Conservation (phyloP, 2,888 invertebrate genomes). For the Oeneis ivallda region DNA sequence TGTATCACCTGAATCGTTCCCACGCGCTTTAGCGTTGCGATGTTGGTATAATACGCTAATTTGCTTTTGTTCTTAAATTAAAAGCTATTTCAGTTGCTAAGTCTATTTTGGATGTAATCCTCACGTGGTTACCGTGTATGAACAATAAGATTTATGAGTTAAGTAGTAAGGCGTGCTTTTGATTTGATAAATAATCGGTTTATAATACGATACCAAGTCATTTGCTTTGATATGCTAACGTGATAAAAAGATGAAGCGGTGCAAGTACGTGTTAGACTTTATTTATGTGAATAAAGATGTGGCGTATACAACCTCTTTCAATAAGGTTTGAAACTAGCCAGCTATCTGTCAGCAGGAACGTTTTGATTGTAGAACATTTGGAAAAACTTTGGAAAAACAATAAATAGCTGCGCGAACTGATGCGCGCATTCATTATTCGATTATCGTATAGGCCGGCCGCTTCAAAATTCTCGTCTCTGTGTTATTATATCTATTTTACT, state of each 20-base stretch:
- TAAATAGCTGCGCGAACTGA: too few relatives aligned
- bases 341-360: too few relatives aligned
- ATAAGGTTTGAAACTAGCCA: too few relatives aligned
- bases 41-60: constrained; percentile 57
- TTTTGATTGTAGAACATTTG: too few relatives aligned
- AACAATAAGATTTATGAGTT: constrained; percentile 34
- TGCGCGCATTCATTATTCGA: too few relatives aligned
- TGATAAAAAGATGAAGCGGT: not conserved
- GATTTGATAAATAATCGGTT: constrained; percentile 30
- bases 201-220: constrained; percentile 11
- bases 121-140: constrained; percentile 51
- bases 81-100: constrained; percentile 57
- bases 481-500: too few relatives aligned
- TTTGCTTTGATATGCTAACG: not conserved
- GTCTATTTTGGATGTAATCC: constrained; percentile 53
- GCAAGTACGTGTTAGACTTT: too few relatives aligned
- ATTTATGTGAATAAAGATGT: too few relatives aligned
- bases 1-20: constrained; percentile 67
- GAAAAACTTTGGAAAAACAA: too few relatives aligned
- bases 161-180: constrained; percentile 24
- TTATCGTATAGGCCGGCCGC: too few relatives aligned
- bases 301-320: too few relatives aligned
- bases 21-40: constrained; percentile 58
- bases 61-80: constrained; percentile 69
- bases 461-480: too few relatives aligned